Conservation (phyloP, 2,113 vertebrate genomes). For the Lethenteron camtschaticum region DNA sequence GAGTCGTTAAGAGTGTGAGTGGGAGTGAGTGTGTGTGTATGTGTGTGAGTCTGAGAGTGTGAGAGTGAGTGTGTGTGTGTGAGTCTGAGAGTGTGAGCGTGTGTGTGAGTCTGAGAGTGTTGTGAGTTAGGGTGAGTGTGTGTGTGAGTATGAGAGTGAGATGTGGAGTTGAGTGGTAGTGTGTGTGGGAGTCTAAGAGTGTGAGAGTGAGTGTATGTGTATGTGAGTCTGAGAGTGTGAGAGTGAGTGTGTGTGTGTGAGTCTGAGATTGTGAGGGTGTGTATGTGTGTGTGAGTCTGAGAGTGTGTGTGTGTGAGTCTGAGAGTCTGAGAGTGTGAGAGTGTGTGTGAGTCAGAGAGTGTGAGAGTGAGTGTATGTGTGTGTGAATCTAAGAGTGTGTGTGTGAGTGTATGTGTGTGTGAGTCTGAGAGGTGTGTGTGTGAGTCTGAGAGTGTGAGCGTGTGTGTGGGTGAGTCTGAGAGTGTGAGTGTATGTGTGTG, state of each 20-base stretch:
- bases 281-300: not conserved
- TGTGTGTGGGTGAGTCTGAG: too few species aligned
- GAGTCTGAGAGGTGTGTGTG: too few species aligned
- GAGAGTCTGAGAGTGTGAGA: not conserved
- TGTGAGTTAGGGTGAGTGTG: too few species aligned
- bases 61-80: not conserved
- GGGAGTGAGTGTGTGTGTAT: too few species aligned
- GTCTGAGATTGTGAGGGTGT: not conserved
- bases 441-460: too few species aligned
- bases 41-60: too few species aligned
- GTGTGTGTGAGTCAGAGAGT: not conserved
- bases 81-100: not conserved
- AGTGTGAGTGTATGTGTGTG: not conserved
- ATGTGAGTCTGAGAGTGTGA: not conserved
- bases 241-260: not conserved
- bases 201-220: not conserved
- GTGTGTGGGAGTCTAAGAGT: not conserved
- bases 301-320: not conserved
- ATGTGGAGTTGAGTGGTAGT: too few species aligned
- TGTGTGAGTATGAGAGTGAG: too few species aligned
- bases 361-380: not conserved
- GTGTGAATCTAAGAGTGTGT: too few species aligned
- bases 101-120: not conserved
- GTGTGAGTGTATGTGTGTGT: too few species aligned
- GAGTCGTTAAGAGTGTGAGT: too few species aligned